Base-by-base conservation (phyloP, 2,797 vertebrate species). In the Brachymystax lenok region DNA sequence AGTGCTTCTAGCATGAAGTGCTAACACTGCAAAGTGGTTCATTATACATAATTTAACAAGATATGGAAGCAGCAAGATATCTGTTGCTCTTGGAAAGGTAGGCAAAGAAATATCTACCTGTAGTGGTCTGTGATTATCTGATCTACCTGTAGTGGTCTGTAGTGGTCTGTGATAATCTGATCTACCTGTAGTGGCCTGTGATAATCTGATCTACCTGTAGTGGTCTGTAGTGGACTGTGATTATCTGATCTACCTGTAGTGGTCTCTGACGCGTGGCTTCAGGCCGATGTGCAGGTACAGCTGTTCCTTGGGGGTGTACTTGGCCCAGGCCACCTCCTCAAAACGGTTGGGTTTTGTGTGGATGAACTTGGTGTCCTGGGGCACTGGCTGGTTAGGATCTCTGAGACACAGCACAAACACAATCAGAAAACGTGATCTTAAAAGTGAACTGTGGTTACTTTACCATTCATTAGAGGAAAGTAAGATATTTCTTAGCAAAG, bases 271-370 rank as follows among this genome's bases (percentile, higher is more conserved):
- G 0, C 97, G 92, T 0, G 98, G 97, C 79, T 98, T 98, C 61
- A 99, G 93, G 74, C 98, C 98, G 8, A 99, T 99, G 80, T 99
- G 98, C 30, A 99, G 94, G 80, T 99, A 99, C 21, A 98, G 94
- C 85, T 99, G 98, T 86, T 99, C 97, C 79, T 98, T 98, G 1
- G 98, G 98, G 64, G 97, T 99, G 82, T 99, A 99, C 86, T 99
- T 99, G 13, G 97, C 96, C 98, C 98, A 99, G 24, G 97, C 97
- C 27, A 99, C 98, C 79, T 98, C 97, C 87, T 99, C 98, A 64
- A 99, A 99, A n/a, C 98, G 97, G 84, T 99, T 99, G 0, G 98
- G 98, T 83, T 99, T 99, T 0, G 97, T 99, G 88, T 99, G 98
- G 85, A 99, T 99, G 90, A 99, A 99, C 87, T 99, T 99, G 79